Evolutionary conservation across 2,797 vertebrate genomes (phyloP), one percentile per base, ranked within the genome.

Genomic region (Gephyroberyx darwinii): DNA sequence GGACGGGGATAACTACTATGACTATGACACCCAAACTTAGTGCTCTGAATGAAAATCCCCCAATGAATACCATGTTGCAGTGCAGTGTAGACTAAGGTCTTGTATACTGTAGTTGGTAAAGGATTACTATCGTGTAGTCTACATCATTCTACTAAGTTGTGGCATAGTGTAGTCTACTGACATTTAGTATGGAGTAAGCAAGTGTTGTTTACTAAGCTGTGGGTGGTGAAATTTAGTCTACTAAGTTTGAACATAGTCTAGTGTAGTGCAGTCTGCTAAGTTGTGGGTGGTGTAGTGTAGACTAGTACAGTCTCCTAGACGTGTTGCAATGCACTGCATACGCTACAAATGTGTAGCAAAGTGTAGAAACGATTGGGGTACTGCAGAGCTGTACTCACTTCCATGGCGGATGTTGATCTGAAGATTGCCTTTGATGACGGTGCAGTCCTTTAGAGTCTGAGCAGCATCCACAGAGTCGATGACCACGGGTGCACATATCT

Each of bases 321-420:
- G 45, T 8, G 13, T 71, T 51, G 59, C 14, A 45, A 45, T 45
- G 4, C 5, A 22, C 26, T 48, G 45, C 7, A 50, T 65, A 19
- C 43, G 50, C 0, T 26, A 59, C 31, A 16, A 41, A 37, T 20
- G 33, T 26, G 43, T 19, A 17, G 50, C 19, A 14, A 45, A 14
- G 41, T 39, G 45, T 55, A 56, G 30, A 60, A 19, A 58, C 26
- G 41, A 61, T 22, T 5, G 47, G 43, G n/a, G 16, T 56, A 20
- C 56, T 48, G 60, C 37, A 16, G 17, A 26, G 54, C 47, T 56
- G 54, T 81, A 98, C 98, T 98, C 88, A 99, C 98, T 98, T 90
- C 98, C 98, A 47, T 95, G 93, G 0, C 98, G 96, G 87, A 99
- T 98, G 90, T 98, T 99, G 88, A 99, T 98, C 80, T 96, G 93